phyloP scores from a whole-genome alignment of 2,113 vertebrate genomes.

The Heterotis niloticus region DNA sequence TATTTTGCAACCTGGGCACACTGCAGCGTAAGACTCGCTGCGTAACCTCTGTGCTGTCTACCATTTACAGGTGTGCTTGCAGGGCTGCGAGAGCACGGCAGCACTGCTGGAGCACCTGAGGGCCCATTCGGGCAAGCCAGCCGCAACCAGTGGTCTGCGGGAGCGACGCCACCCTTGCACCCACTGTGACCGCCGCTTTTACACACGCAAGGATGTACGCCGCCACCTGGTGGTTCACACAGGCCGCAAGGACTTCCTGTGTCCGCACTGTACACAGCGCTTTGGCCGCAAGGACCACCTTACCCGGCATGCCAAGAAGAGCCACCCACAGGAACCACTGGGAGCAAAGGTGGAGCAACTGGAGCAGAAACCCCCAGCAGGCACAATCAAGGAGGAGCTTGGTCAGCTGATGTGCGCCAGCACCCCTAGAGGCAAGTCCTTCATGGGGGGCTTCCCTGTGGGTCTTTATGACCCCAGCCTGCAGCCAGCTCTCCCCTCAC shows the following conservation, averaged over 20 bases:
- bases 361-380: constrained; percentile 65
- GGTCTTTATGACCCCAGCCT: constrained; percentile 81
- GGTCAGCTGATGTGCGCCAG: constrained; percentile 72
- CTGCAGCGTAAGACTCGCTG: no score
- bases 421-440: constrained; percentile 62
- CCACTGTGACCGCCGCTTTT: constrained; percentile 90
- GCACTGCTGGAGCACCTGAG: constrained; percentile 86
- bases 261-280: constrained; percentile 88
- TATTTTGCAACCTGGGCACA: no score
- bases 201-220: constrained; percentile 91
- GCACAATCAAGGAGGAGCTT: constrained; percentile 80
- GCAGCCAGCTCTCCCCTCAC: constrained; percentile 66
- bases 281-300: constrained; percentile 92
- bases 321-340: constrained; percentile 87
- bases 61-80: constrained; percentile 60
- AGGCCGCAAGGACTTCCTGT: constrained; percentile 89
- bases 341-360: constrained; percentile 63
- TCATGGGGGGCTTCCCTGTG: constrained; percentile 62
- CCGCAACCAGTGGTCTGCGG: constrained; percentile 64
- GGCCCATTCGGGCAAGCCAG: constrained; percentile 73
- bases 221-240: constrained; percentile 94
- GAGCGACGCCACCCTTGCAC: constrained; percentile 93
- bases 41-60: neutral
- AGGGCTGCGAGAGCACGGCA: constrained; percentile 78
- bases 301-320: constrained; percentile 94